Evolutionary conservation across 2,888 invertebrate species (phyloP), one percentile per base, ranked within the genome.

Genomic region (Chaetoderma sp.): DNA sequence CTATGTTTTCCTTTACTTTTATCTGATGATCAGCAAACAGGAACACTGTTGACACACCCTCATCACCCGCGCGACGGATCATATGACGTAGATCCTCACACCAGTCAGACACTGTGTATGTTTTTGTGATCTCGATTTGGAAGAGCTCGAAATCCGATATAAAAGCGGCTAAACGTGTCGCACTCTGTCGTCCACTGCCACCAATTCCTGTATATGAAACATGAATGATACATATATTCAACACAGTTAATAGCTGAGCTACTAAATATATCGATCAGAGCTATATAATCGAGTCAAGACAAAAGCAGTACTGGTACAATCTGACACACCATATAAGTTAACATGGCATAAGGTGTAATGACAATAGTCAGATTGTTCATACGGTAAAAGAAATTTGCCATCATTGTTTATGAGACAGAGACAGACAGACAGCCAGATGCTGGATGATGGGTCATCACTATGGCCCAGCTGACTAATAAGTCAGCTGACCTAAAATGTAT

Each of bases 11-110:
- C n/a, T n/a, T n/a, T 60, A 84, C 85, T 80, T 86, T 86, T 25
- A 86, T 83, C 64, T 86, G 85, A 71, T 85, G 83, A 63, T 86
- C 86, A 0, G 81, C 83, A 71, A 86, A 86, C 47, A 86, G 70
- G 74, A 86, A 85, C 30, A 84, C 85, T 60, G 75, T 81, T 21
- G 83, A 81, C 3, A 79, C 71, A 4, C 85, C 84, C 21, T 82
- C 80, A 49, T 82, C 83, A 5, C 86, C 86, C 0, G 84, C 83
- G 30, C 74, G 69, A 10, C 77, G 62, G 72, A 86, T 81, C 77
- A 86, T 79, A 28, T 70, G 75, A n/a, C 83, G 70, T 21, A 86
- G 69, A 65, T 86, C 85, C 39, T 85, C 85, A 33, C 83, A 56
- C 86, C 86, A 86, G 55, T 86, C 86, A 0, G 72, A 60, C 36